phyloP scores from a whole-genome alignment of 2,113 vertebrate genomes.

The Pagrus major region DNA sequence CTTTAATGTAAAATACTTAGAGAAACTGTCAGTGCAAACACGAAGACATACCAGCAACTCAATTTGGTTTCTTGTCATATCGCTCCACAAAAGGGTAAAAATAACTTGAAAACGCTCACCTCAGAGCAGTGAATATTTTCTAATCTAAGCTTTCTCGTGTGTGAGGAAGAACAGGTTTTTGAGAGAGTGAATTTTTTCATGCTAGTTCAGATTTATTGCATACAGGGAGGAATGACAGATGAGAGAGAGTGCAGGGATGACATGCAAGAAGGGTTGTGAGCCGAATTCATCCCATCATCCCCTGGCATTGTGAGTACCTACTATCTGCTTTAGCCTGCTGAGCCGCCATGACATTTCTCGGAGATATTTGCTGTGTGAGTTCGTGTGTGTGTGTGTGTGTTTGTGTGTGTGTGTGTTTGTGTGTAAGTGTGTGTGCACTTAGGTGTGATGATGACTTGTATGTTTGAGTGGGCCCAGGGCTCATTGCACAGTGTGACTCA shows the following conservation, averaged over 20 bases:
- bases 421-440: conserved; percentile 20
- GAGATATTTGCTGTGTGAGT: conserved; percentile 13
- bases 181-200: neutral
- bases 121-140: neutral
- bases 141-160: neutral
- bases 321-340: conserved; percentile 50
- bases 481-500: conserved; percentile 60
- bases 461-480: conserved; percentile 51
- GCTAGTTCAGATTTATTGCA: neutral
- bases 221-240: conserved; percentile 10
- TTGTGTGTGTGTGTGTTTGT: neutral
- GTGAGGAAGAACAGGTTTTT: neutral
- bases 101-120: neutral
- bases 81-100: neutral
- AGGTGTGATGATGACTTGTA: conserved; percentile 50
- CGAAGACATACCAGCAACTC: neutral
- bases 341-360: conserved; percentile 28
- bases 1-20: neutral
- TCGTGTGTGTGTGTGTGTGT: neutral
- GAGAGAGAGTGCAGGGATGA: conserved; percentile 27
- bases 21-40: neutral
- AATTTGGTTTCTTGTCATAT: neutral
- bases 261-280: conserved; percentile 39
- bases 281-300: conserved; percentile 54
- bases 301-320: conserved; percentile 45